Evolutionary conservation across 2,888 invertebrate genomes (phyloP).

Genomic region (Rhimphoctona megacephalus): DNA sequence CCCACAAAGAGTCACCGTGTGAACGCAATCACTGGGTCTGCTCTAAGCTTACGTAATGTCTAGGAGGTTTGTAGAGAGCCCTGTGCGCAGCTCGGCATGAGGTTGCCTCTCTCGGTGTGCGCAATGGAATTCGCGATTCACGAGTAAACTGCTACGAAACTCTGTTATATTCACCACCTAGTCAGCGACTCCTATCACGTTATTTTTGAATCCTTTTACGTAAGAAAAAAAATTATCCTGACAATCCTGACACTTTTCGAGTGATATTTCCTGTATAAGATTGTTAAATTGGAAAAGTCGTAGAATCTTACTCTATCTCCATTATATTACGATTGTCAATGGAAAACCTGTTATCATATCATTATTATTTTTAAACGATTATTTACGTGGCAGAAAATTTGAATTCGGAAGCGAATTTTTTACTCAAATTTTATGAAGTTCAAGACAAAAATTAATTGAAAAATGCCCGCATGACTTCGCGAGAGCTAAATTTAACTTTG

Average conservation of each 20-base stretch:
- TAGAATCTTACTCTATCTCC: neutral
- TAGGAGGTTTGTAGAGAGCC: slow-evolving; percentile 58
- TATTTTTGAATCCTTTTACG: slow-evolving; percentile 1
- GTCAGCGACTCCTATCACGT: slow-evolving; percentile 10
- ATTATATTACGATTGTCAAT: neutral
- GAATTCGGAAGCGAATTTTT: neutral
- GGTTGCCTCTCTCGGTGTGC: slow-evolving; percentile 65
- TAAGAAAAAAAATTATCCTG: neutral
- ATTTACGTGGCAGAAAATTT: neutral
- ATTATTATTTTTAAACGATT: neutral
- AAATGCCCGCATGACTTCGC: neutral
- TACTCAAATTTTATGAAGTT: too few relatives aligned
- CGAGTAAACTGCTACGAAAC: slow-evolving; percentile 53
- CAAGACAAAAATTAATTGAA: neutral
- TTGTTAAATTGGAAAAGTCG: neutral
- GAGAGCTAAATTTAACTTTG: neutral
- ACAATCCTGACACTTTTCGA: neutral
- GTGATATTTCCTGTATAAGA: neutral
- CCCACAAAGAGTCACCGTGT: slow-evolving; percentile 83
- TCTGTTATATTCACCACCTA: slow-evolving; percentile 41
- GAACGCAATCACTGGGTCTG: slow-evolving; percentile 79
- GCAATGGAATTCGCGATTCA: slow-evolving; percentile 71
- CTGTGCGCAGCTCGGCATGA: slow-evolving; percentile 57
- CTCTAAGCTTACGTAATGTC: slow-evolving; percentile 77
- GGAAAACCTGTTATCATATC: too few relatives aligned